A percentile compares a stretch with the other conserved stretches of the same genome.
phyloP scores from a whole-genome alignment of 2,113 vertebrate genomes.

The Heloderma charlesbogerti region DNA sequence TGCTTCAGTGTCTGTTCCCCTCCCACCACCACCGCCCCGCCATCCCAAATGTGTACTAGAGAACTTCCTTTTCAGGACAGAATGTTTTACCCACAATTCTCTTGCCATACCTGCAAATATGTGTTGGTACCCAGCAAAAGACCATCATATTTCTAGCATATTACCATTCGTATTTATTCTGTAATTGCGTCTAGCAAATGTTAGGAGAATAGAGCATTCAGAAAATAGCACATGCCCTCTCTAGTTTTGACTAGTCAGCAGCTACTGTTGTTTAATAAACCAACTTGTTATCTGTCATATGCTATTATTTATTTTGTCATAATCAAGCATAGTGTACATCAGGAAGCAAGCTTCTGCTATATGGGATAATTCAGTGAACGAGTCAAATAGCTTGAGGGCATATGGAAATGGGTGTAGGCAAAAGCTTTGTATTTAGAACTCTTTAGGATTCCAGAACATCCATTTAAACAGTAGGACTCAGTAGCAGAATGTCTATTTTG shows the following conservation, averaged over 20 bases:
- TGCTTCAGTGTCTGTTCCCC: background rate
- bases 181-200: background rate
- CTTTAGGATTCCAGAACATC: background rate
- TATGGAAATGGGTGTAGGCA: conserved; percentile 1
- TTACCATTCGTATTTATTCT: background rate
- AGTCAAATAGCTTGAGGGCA: background rate
- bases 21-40: no score
- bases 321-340: background rate
- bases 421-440: background rate
- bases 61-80: background rate
- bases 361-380: background rate
- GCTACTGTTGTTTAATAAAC: background rate
- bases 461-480: background rate
- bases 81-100: background rate
- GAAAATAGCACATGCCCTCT: background rate
- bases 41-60: background rate
- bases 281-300: background rate
- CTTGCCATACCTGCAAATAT: background rate
- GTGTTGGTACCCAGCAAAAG: background rate
- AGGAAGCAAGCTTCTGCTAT: background rate
- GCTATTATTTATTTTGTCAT: background rate
- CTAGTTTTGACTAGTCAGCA: background rate
- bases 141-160: background rate
- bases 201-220: background rate
- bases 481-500: background rate